These are phyloP conservation scores for Haplochromis vanheusdeni DNA, from an alignment of 2,113 vertebrate genomes.

Conservation along the genomic window DNA sequence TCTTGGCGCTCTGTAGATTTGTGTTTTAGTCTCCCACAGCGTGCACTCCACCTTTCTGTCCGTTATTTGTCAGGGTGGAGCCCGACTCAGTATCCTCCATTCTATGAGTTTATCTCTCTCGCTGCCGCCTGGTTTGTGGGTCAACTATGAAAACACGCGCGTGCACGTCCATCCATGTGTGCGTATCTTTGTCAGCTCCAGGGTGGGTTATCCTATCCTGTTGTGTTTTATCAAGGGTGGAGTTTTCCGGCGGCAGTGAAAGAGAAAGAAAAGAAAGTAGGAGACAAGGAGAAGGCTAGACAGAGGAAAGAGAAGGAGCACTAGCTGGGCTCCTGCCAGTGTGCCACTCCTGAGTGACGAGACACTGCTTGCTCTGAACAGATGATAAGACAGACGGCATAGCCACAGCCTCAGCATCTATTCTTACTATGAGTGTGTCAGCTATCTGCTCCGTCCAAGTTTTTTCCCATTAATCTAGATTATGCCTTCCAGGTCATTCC, in stretches of 20 bases:
- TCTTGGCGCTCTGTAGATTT: neutral
- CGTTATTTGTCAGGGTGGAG: constrained; percentile 15
- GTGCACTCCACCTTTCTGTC: neutral
- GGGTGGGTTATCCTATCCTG: constrained; percentile 45
- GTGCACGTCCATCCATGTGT: neutral
- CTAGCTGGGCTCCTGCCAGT: neutral
- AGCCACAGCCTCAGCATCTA: constrained; percentile 20
- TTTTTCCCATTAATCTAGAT: neutral
- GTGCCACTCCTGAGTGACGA: neutral
- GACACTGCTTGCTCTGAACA: constrained; percentile 1
- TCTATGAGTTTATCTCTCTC: constrained; percentile 3
- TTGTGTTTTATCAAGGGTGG: constrained; percentile 41
- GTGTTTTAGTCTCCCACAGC: constrained; percentile 8
- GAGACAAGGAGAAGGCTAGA: neutral
- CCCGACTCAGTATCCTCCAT: neutral
- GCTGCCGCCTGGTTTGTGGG: neutral
- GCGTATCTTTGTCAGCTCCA: constrained; percentile 16
- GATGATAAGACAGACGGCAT: constrained; percentile 30
- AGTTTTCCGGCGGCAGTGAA: constrained; percentile 4
- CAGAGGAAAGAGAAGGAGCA: neutral
- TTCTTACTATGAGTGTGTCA: constrained; percentile 49
- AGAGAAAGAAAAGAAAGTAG: neutral
- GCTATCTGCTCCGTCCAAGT: neutral
- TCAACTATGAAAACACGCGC: neutral
- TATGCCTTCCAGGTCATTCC: constrained; percentile 9